These are phyloP conservation scores for Oophaga pumilio DNA, from an alignment of 2,113 vertebrate genomes.

Conservation along the genomic window DNA sequence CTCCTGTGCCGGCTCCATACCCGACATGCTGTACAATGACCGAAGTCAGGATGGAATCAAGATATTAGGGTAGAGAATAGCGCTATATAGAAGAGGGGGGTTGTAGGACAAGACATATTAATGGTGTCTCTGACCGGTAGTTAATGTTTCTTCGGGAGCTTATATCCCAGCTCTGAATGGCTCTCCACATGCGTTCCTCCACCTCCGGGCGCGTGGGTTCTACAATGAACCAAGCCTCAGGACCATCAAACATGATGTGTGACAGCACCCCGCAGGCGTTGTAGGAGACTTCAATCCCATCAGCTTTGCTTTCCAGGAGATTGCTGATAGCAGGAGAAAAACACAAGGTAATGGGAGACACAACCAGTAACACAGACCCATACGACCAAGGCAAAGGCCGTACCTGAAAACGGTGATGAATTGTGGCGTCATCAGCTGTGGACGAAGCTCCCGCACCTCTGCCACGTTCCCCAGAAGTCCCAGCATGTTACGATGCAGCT, in stretches of 20 bases:
- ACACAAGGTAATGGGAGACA: background rate
- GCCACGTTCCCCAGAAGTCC: conserved; percentile 95
- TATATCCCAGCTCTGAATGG: conserved; percentile 97
- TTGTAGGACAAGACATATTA: background rate
- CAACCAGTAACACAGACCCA: too few species aligned
- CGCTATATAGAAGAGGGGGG: background rate
- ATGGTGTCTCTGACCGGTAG: conserved; percentile 82
- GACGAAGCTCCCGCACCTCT: conserved; percentile 88
- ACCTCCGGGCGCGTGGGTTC: conserved; percentile 86
- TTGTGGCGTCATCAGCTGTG: conserved; percentile 92
- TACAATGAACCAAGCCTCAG: conserved; percentile 86
- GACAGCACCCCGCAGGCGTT: conserved; percentile 96
- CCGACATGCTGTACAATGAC: too few species aligned
- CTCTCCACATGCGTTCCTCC: conserved; percentile 93
- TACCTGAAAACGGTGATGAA: conserved; percentile 97
- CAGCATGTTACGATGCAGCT: conserved; percentile 96
- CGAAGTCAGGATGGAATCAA: too few species aligned
- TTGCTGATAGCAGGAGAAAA: conserved; percentile 73
- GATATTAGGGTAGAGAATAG: background rate
- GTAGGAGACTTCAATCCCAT: conserved; percentile 97
- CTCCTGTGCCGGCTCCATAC: too few species aligned
- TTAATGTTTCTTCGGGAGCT: conserved; percentile 97
- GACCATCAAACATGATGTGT: conserved; percentile 97
- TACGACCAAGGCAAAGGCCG: background rate
- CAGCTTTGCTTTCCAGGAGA: conserved; percentile 92